phyloP scores from a whole-genome alignment of 2,797 vertebrate species.

The Dicrostonyx torquatus region DNA sequence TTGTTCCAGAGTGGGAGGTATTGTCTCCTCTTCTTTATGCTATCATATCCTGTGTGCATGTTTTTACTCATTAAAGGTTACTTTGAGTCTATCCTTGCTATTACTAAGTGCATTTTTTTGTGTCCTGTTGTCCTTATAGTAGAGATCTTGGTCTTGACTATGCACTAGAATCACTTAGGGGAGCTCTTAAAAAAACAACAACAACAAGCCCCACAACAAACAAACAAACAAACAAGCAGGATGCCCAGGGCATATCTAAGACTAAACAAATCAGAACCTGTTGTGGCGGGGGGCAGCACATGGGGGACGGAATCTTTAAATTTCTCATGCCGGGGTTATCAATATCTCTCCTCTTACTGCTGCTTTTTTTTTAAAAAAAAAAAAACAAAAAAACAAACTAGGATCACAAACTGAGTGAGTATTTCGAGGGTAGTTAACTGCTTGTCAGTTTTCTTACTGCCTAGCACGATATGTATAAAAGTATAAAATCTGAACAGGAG shows the following conservation, averaged over 20 bases:
- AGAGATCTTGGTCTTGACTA: neutral
- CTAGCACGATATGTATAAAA: neutral
- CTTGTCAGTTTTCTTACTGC: neutral
- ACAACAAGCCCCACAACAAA: neutral
- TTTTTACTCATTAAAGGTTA: neutral
- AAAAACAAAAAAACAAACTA: neutral
- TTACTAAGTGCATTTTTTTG: neutral
- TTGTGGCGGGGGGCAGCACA: too few relatives aligned
- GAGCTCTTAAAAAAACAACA: neutral
- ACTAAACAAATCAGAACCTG: constrained; percentile 8
- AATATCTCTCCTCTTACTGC: neutral
- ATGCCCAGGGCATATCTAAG: neutral
- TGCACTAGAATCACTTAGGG: neutral
- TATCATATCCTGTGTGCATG: neutral
- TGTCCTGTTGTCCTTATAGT: neutral
- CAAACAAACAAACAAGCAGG: neutral
- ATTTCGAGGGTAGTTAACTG: neutral
- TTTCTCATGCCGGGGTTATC: neutral
- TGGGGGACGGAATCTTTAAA: neutral
- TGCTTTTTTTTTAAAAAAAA: too few relatives aligned
- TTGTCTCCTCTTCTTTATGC: neutral
- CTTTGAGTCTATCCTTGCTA: neutral
- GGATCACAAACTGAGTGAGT: neutral
- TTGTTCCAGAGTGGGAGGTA: neutral
- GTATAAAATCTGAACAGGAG: neutral